These are phyloP conservation scores for Apamea sordens DNA, from an alignment of 2,888 invertebrate species.

Conservation along the genomic window DNA sequence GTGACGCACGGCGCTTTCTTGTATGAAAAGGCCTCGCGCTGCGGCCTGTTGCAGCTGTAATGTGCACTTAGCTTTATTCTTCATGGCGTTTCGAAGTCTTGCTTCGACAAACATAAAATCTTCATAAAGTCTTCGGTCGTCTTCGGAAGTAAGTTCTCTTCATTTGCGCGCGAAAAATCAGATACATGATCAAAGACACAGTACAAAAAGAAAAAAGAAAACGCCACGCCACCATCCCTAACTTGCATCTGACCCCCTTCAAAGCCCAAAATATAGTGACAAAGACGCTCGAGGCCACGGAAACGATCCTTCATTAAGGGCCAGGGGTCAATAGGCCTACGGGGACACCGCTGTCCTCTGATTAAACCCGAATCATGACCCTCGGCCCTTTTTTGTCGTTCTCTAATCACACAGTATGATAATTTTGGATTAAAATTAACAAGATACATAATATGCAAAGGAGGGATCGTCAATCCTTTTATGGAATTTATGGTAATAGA, in stretches of 20 bases:
- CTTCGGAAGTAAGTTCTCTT: neutral
- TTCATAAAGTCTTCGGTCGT: neutral
- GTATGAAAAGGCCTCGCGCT: neutral
- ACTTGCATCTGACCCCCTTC: constrained; percentile 47
- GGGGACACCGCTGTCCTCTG: constrained; percentile 71
- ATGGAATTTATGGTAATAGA: constrained; percentile 51
- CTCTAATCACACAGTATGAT: constrained; percentile 75
- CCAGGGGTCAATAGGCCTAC: constrained; percentile 81
- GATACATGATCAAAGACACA: neutral
- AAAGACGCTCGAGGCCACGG: constrained; percentile 80
- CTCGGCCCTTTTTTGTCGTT: constrained; percentile 73
- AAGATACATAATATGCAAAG: constrained; percentile 46
- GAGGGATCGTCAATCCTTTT: constrained; percentile 47
- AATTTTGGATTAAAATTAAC: constrained; percentile 69
- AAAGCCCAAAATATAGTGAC: constrained; percentile 70
- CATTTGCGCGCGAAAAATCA: neutral
- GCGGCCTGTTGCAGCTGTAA: neutral
- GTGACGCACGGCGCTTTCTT: neutral
- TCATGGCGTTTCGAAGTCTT: neutral
- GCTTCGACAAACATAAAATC: neutral
- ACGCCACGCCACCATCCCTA: constrained; percentile 14
- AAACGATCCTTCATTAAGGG: constrained; percentile 82
- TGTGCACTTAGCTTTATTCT: neutral
- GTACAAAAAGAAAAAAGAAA: neutral
- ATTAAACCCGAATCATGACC: constrained; percentile 77